Evolutionary conservation across 1,140 invertebrate species (phyloP).

Genomic region (Drosophila parvula): DNA sequence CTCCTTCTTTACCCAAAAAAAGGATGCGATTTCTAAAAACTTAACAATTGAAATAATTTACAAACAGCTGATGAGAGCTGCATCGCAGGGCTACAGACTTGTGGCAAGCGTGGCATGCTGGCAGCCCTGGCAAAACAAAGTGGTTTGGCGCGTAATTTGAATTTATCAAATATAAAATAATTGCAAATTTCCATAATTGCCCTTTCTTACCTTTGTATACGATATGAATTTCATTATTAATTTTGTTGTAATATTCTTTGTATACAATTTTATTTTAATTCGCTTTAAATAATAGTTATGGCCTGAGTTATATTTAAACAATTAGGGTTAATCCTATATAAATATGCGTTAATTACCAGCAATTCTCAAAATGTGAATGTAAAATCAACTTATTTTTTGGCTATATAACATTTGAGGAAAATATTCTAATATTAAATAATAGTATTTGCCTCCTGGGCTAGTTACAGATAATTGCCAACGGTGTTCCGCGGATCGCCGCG

Average conservation of each 20-base stretch:
- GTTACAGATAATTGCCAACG: slow-evolving; percentile 43
- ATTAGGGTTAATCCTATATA: not conserved
- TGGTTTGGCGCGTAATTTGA: not conserved
- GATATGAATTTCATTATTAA: rapidly evolving
- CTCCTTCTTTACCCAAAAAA: not conserved
- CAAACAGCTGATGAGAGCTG: not conserved
- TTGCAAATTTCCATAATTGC: not conserved
- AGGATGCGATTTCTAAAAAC: not conserved
- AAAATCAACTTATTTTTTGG: not conserved
- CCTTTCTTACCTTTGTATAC: not conserved
- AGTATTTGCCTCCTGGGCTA: not conserved
- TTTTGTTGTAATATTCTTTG: not conserved
- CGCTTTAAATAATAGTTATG: not conserved
- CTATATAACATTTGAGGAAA: not conserved
- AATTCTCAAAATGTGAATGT: not conserved
- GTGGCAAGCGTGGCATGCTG: slow-evolving; percentile 2
- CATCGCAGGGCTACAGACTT: slow-evolving; percentile 1
- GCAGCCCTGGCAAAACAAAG: not conserved
- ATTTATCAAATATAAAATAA: not conserved
- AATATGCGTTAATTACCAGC: not conserved
- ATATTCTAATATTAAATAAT: not conserved
- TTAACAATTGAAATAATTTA: not conserved
- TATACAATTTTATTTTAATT: not conserved
- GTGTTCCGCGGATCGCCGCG: slow-evolving; percentile 43
- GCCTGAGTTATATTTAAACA: not conserved